These are phyloP conservation scores for Microcaecilia unicolor DNA, from an alignment of 2,797 vertebrate genomes.

Conservation along the genomic window DNA sequence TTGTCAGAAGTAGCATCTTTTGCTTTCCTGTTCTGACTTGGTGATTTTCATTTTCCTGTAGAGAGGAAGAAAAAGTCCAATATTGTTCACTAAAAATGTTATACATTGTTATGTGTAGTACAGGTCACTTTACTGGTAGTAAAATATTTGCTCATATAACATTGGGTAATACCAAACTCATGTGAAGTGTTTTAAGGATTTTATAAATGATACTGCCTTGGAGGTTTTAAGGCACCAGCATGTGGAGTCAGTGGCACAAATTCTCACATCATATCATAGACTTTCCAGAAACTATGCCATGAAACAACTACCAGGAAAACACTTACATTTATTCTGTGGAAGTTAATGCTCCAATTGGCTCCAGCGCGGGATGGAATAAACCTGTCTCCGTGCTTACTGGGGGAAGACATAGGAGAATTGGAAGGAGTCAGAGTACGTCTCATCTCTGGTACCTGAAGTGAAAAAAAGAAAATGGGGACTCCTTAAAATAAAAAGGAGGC, in stretches of 20 bases:
- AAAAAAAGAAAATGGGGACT: too few relatives aligned
- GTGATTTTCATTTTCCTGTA: slow-evolving; percentile 92
- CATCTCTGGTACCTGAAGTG: slow-evolving; percentile 74
- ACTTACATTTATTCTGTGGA: slow-evolving; percentile 93
- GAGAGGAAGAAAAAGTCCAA: neutral
- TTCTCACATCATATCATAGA: too few relatives aligned
- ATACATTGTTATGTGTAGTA: too few relatives aligned
- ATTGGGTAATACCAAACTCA: too few relatives aligned
- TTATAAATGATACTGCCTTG: too few relatives aligned
- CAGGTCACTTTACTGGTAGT: too few relatives aligned
- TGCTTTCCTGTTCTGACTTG: slow-evolving; percentile 94
- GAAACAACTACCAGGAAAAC: too few relatives aligned
- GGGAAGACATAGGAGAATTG: slow-evolving; percentile 90
- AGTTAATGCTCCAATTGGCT: slow-evolving; percentile 97
- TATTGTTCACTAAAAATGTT: neutral
- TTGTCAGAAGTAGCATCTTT: slow-evolving; percentile 93
- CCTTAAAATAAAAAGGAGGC: neutral
- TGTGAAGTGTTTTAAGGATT: too few relatives aligned
- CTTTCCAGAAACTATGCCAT: too few relatives aligned
- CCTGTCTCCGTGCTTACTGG: slow-evolving; percentile 92
- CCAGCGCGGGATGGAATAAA: slow-evolving; percentile 95
- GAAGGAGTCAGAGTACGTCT: slow-evolving; percentile 83
- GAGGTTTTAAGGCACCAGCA: too few relatives aligned
- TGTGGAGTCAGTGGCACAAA: too few relatives aligned
- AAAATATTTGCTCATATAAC: too few relatives aligned